A percentile compares a stretch with the other conserved stretches of the same genome.
Evolutionary conservation across 2,888 invertebrate genomes (phyloP).

Genomic region (Oscheius sp.): DNA sequence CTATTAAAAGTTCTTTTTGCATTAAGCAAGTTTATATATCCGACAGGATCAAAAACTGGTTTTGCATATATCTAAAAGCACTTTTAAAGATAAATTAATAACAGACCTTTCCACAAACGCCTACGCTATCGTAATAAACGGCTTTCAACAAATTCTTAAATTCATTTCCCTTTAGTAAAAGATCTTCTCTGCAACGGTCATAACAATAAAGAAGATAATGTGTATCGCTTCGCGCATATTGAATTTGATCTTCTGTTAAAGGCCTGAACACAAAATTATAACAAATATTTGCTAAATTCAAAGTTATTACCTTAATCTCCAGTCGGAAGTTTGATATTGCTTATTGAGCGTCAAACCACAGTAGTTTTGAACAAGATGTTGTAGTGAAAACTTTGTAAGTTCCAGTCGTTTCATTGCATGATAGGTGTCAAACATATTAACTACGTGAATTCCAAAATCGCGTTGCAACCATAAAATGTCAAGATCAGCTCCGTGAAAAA

Average conservation of each 20-base stretch:
- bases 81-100: not conserved
- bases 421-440: slow-evolving; percentile 92
- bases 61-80: slow-evolving; percentile 80
- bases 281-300: not conserved
- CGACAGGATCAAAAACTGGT: slow-evolving; percentile 78
- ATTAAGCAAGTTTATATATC: slow-evolving; percentile 81
- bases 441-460: slow-evolving; percentile 91
- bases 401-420: slow-evolving; percentile 54
- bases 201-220: slow-evolving; percentile 91
- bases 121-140: slow-evolving; percentile 81
- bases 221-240: slow-evolving; percentile 91
- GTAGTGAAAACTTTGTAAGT: slow-evolving; percentile 73
- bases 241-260: slow-evolving; percentile 81
- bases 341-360: slow-evolving; percentile 81
- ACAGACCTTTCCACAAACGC: slow-evolving; percentile 79
- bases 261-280: slow-evolving; percentile 77
- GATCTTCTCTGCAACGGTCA: slow-evolving; percentile 76
- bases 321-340: slow-evolving; percentile 90
- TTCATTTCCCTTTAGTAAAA: slow-evolving; percentile 78
- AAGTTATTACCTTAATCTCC: slow-evolving; percentile 81
- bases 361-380: slow-evolving; percentile 77
- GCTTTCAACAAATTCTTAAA: slow-evolving; percentile 73
- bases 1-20: slow-evolving; percentile 80
- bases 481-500: slow-evolving; percentile 88
- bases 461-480: slow-evolving; percentile 94